Percentiles rank a stretch among this genome's conserved stretches.
phyloP scores from a whole-genome alignment of 2,888 invertebrate species.

The Cheilosia grossa region DNA sequence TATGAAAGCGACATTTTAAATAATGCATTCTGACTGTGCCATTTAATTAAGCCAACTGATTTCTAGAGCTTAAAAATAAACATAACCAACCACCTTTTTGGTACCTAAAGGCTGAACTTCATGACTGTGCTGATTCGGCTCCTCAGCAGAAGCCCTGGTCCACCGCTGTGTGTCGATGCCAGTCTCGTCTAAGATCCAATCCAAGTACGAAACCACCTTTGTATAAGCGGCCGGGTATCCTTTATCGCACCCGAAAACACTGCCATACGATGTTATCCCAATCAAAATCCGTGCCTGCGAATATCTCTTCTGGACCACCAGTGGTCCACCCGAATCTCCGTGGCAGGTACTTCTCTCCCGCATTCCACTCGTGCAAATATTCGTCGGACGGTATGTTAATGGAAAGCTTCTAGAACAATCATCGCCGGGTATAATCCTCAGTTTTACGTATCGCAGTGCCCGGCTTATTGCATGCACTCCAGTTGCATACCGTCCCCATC shows the following conservation, averaged over 20 bases:
- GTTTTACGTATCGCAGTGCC: conserved; percentile 82
- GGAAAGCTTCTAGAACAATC: conserved; percentile 83
- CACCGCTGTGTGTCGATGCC: conserved; percentile 74
- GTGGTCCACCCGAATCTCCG: conserved; percentile 83
- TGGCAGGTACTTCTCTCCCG: conserved; percentile 83
- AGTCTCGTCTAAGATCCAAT: conserved; percentile 81
- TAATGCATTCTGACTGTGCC: too few species aligned
- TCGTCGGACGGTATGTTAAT: conserved; percentile 81
- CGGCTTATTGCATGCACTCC: conserved; percentile 82
- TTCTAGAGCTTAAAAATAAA: neutral
- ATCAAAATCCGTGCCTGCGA: conserved; percentile 78
- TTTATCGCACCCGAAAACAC: conserved; percentile 77
- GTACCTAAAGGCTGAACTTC: neutral
- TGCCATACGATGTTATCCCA: conserved; percentile 80
- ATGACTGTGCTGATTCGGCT: neutral
- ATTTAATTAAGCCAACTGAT: neutral
- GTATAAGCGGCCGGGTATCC: conserved; percentile 82
- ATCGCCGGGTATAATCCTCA: conserved; percentile 81
- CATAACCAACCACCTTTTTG: neutral
- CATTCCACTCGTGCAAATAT: conserved; percentile 83
- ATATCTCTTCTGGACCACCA: conserved; percentile 80
- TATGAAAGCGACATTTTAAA: too few species aligned
- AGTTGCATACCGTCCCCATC: conserved; percentile 84
- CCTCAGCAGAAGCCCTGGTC: neutral
- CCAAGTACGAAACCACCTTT: conserved; percentile 81